phyloP scores from a whole-genome alignment of 2,797 vertebrate genomes.

The Xenops minutus region DNA sequence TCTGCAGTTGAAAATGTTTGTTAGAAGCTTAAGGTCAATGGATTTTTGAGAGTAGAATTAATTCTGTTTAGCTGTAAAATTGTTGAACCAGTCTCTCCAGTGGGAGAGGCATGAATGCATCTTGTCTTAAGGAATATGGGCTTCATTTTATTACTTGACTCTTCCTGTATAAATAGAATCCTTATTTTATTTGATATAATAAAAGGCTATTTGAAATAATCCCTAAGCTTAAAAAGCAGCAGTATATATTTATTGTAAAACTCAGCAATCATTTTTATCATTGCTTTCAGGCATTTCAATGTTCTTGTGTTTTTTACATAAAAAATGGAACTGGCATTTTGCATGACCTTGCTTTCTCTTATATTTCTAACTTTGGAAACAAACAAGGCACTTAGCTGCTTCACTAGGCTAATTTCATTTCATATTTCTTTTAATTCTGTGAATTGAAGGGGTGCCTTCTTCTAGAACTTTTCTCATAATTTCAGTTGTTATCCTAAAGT shows the following conservation, averaged over 20 bases:
- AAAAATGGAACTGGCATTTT: not conserved
- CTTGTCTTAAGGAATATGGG: constrained; percentile 52
- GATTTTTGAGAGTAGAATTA: constrained; percentile 80
- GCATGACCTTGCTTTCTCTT: not conserved
- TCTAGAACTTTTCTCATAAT: not conserved
- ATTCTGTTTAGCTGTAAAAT: constrained; percentile 80
- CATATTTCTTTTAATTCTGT: not conserved
- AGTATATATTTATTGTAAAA: constrained; percentile 25
- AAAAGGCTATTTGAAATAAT: constrained; percentile 19
- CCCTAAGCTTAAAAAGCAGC: constrained; percentile 19
- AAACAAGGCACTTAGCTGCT: not conserved
- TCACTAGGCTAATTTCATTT: not conserved
- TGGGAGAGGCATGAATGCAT: constrained; percentile 52
- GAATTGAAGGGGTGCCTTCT: not conserved
- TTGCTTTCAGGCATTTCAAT: not conserved
- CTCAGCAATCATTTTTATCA: not conserved
- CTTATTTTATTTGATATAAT: constrained; percentile 57
- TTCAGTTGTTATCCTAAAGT: not conserved
- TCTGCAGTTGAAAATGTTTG: constrained; percentile 82
- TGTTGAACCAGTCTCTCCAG: constrained; percentile 67
- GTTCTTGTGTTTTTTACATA: not conserved
- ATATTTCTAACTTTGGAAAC: not conserved
- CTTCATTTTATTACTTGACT: constrained; percentile 52
- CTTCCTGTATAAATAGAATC: constrained; percentile 48
- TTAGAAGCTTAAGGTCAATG: constrained; percentile 84